Conservation (phyloP, 1,140 invertebrate species). For the Drosophila kohkoa region DNA sequence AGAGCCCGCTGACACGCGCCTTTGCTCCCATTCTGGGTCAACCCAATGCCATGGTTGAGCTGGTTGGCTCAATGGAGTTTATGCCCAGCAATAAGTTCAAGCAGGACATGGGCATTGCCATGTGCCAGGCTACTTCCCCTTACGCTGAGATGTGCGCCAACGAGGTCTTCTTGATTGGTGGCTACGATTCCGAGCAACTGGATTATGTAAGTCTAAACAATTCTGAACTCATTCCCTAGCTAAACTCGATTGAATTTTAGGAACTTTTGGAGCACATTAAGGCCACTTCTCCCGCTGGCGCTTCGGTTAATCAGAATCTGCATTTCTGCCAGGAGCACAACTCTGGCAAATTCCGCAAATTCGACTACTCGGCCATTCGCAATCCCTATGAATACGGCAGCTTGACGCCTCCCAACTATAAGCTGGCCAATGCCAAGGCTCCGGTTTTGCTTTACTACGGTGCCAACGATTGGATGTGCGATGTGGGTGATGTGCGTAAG, state of each 20-base stretch:
- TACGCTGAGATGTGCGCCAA: constrained; percentile 86
- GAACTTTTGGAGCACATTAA: constrained; percentile 81
- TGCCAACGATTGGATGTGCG: constrained; percentile 87
- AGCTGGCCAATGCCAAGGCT: constrained; percentile 87
- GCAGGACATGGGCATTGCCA: constrained; percentile 82
- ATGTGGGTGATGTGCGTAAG: constrained; percentile 87
- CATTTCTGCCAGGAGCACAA: constrained; percentile 85
- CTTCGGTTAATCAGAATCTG: constrained; percentile 85
- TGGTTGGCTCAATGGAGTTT: constrained; percentile 86
- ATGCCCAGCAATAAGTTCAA: constrained; percentile 85
- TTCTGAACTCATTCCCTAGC: background rate
- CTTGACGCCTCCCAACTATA: constrained; percentile 86
- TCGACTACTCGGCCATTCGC: constrained; percentile 83
- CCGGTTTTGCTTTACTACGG: constrained; percentile 88
- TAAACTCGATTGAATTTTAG: constrained; percentile 36
- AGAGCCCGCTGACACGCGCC: constrained; percentile 75
- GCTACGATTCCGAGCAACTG: constrained; percentile 85
- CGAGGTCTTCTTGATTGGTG: constrained; percentile 86
- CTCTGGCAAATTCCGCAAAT: constrained; percentile 82
- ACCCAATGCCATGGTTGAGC: constrained; percentile 80
- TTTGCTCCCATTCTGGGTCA: constrained; percentile 67
- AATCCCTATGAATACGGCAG: constrained; percentile 86
- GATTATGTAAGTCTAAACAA: constrained; percentile 56
- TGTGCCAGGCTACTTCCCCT: constrained; percentile 85
- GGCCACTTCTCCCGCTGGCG: constrained; percentile 86